A percentile compares a stretch with the other conserved stretches of the same genome.
phyloP scores from a whole-genome alignment of 37 sponge, comb jelly and placozoan species.

The Hexactinellida sp. region DNA sequence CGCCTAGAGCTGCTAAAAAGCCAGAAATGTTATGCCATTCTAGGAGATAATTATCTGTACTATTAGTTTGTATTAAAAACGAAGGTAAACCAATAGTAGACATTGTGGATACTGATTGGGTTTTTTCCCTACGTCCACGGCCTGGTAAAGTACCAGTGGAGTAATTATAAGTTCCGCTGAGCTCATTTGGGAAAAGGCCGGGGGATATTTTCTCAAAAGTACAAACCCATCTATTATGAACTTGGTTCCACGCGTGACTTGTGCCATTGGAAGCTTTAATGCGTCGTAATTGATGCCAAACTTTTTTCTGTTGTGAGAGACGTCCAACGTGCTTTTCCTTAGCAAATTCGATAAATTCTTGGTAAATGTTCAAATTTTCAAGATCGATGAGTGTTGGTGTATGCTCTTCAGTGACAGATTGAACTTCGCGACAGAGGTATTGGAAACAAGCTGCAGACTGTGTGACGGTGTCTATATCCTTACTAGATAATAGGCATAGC shows the following conservation, averaged over 20 bases:
- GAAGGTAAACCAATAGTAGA: not conserved
- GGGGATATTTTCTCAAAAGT: not conserved
- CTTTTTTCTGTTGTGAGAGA: not conserved
- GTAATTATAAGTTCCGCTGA: not conserved
- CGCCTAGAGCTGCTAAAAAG: not conserved
- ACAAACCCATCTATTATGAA: not conserved
- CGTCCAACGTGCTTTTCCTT: slow-evolving; percentile 6
- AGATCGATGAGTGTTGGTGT: not conserved
- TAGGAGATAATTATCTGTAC: not conserved
- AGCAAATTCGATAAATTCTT: slow-evolving; percentile 1
- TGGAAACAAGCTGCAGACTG: not conserved
- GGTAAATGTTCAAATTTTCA: slow-evolving; percentile 15
- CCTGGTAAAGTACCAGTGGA: not conserved
- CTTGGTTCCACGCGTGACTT: not conserved
- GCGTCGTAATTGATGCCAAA: not conserved
- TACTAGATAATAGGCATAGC: not conserved
- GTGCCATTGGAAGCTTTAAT: not conserved
- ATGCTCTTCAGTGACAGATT: not conserved
- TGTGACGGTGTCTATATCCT: not conserved
- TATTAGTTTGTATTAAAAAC: not conserved
- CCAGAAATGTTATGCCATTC: slow-evolving; percentile 14
- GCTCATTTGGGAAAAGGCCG: not conserved
- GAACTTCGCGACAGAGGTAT: not conserved
- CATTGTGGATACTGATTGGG: not conserved
- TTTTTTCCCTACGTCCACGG: not conserved